Evolutionary conservation across 2,888 invertebrate species (phyloP), one percentile per base, ranked within the genome.

Genomic region (Pherbina coryleti): DNA sequence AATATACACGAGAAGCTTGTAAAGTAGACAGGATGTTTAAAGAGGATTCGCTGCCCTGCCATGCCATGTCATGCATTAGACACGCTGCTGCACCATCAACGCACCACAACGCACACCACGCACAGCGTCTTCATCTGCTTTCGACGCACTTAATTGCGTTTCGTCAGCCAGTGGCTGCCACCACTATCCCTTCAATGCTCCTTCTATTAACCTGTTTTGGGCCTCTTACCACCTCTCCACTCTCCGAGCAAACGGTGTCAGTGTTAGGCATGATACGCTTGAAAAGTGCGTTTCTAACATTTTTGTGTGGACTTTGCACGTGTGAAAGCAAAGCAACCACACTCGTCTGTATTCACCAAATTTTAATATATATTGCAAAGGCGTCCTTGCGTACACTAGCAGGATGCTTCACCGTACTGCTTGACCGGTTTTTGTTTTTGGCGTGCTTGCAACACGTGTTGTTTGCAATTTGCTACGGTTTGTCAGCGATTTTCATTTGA

Each of bases 401-500:
- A 60, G 57, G 25, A 22, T 19, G 8, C 3, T 60, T 60, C 9
- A 11, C 17, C n/a, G 8, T 64, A 9, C 34, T 34, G 22, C 5
- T 25, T 14, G 34, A 31, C 28, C 64, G 34, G 14, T 11, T 44
- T 11, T 44, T 44, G 44, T 44, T 11, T 11, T 44, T 31, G 9
- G 31, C 31, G 64, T 64, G 14, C 28, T 31, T 31, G n/a, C 64
- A 22, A 22, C 7, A 17, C 64, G 64, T 31, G 28, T n/a, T 64
- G 64, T 64, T 64, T 73, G 44, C 57, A 57, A 62, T 70, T 77
- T 64, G 57, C 60, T 51, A 78, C 66, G 78, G 67, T 57, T 62
- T 76, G 77, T 75, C 73, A 78, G 74, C 57, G 64, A 76, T 77
- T 77, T 71, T 64, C 60, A 71, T 62, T 76, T 70, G 37, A 49